Conservation (phyloP, 1,140 invertebrate species). For the Nebria ingens region DNA sequence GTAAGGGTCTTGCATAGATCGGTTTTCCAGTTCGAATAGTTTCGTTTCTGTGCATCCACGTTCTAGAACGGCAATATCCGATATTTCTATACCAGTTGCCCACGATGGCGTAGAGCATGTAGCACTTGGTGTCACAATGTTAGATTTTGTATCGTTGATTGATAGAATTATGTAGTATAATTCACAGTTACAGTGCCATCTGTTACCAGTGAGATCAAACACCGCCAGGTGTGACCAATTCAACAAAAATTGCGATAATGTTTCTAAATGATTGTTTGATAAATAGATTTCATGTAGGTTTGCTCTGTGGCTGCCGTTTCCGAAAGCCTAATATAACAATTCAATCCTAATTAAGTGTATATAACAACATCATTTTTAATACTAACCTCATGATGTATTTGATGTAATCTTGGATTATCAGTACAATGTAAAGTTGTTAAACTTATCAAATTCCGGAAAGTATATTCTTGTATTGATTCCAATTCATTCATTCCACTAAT, state of each 20-base stretch:
- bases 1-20: no score
- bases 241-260: constrained; percentile 30
- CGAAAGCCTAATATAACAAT: constrained; percentile 1
- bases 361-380: no score
- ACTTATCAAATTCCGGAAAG: background rate
- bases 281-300: constrained; percentile 22
- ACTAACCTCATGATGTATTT: constrained; percentile 17
- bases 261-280: constrained; percentile 39
- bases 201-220: constrained; percentile 44
- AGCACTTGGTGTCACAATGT: background rate
- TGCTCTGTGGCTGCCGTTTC: background rate
- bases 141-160: background rate
- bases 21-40: no score
- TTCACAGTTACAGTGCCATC: constrained; percentile 48
- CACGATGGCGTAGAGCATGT: background rate
- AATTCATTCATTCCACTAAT: background rate
- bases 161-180: constrained; percentile 18
- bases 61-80: background rate
- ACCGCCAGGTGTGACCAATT: constrained; percentile 23
- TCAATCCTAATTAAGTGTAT: background rate
- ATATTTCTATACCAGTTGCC: background rate
- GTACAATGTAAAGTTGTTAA: constrained; percentile 26
- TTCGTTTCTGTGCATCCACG: background rate
- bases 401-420: constrained; percentile 26
- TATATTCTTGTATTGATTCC: background rate